Percentiles rank a stretch among this genome's conserved stretches.
Evolutionary conservation across 1,140 invertebrate species (phyloP).

Genomic region (Drosophila navojoa): DNA sequence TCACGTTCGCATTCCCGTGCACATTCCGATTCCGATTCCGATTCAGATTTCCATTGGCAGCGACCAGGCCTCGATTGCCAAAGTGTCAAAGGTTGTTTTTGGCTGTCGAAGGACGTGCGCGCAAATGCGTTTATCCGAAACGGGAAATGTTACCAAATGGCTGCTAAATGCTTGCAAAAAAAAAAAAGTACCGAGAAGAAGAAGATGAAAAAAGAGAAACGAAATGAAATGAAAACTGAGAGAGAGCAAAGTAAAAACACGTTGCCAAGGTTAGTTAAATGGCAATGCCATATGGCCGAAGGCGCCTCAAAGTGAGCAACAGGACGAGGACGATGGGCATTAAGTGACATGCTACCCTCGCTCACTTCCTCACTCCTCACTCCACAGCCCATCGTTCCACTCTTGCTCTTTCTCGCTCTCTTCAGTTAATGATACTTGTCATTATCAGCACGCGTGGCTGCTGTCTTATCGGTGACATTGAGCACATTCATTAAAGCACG

Average conservation of each 20-base stretch:
- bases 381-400: not conserved
- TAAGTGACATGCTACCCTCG: slow-evolving; percentile 54
- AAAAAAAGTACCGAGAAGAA: slow-evolving; percentile 10
- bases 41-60: slow-evolving; percentile 21
- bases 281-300: slow-evolving; percentile 33
- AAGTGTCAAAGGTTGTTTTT: slow-evolving; percentile 75
- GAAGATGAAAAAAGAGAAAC: not conserved
- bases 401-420: not conserved
- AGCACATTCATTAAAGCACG: slow-evolving; percentile 45
- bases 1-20: not conserved
- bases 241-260: slow-evolving; percentile 34
- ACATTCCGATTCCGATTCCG: not conserved
- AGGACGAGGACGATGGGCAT: slow-evolving; percentile 41
- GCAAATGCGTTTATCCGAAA: slow-evolving; percentile 74
- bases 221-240: slow-evolving; percentile 19
- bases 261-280: slow-evolving; percentile 58
- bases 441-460: slow-evolving; percentile 56
- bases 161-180: slow-evolving; percentile 28
- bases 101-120: slow-evolving; percentile 52
- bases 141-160: slow-evolving; percentile 72
- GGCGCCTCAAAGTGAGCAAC: slow-evolving; percentile 68
- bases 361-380: not conserved
- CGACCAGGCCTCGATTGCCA: slow-evolving; percentile 54
- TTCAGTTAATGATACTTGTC: slow-evolving; percentile 77
- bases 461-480: slow-evolving; percentile 22